phyloP scores from a whole-genome alignment of 2,888 invertebrate genomes.

The Amorpha juglandis region DNA sequence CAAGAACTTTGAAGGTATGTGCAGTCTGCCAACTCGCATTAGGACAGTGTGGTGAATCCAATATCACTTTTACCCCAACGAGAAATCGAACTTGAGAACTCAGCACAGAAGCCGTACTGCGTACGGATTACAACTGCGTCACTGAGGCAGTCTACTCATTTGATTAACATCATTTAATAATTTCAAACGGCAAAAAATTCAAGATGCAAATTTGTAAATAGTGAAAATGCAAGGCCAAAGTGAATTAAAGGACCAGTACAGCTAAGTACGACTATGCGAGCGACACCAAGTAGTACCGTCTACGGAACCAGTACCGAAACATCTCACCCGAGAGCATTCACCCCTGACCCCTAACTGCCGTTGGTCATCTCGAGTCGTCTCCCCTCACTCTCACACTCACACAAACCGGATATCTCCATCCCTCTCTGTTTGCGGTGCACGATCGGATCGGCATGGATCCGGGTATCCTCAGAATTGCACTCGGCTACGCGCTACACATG shows the following conservation, averaged over 20 bases:
- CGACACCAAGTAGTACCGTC: background rate
- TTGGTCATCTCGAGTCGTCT: slow-evolving; percentile 77
- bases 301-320: slow-evolving; percentile 27
- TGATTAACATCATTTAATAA: too few species aligned
- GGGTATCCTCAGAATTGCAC: slow-evolving; percentile 82
- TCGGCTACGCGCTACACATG: slow-evolving; percentile 56
- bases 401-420: slow-evolving; percentile 41
- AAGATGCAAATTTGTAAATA: too few species aligned
- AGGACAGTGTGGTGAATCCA: too few species aligned
- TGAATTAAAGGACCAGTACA: slow-evolving; percentile 1
- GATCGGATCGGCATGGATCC: slow-evolving; percentile 77
- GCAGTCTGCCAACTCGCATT: too few species aligned
- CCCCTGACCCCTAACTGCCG: slow-evolving; percentile 80
- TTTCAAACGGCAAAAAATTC: too few species aligned
- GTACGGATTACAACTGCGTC: background rate
- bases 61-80: too few species aligned
- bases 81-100: background rate
- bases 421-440: slow-evolving; percentile 65
- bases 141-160: background rate
- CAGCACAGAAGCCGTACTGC: background rate
- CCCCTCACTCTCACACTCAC: slow-evolving; percentile 50
- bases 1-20: too few species aligned
- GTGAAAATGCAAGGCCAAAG: background rate
- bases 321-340: slow-evolving; percentile 79
- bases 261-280: background rate